phyloP scores from a whole-genome alignment of 2,113 vertebrate species.

The Nibea coibor region DNA sequence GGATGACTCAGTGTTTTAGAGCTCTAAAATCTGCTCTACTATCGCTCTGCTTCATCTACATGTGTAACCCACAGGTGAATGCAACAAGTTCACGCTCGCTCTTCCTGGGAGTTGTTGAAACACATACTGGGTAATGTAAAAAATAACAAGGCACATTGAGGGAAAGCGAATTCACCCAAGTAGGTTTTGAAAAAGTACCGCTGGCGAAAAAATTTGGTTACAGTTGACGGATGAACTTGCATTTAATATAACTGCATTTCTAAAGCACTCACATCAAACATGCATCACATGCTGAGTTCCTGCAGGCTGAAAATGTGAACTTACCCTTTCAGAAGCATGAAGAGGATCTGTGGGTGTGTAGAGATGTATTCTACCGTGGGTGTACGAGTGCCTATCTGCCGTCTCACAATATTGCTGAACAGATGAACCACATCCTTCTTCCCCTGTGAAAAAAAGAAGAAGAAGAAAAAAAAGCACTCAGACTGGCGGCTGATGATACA shows the following conservation, averaged over 20 bases:
- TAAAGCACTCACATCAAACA: background rate
- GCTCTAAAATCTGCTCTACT: constrained; percentile 39
- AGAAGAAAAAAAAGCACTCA: constrained; percentile 24
- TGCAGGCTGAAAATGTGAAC: constrained; percentile 47
- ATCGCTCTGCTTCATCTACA: constrained; percentile 43
- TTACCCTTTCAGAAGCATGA: constrained; percentile 88
- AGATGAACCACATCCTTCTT: constrained; percentile 89
- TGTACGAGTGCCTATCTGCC: constrained; percentile 86
- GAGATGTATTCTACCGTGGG: constrained; percentile 89
- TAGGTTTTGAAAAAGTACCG: background rate
- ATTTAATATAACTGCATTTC: background rate
- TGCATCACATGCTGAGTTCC: constrained; percentile 12
- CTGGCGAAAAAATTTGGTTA: background rate
- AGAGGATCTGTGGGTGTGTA: constrained; percentile 86
- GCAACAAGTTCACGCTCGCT: constrained; percentile 69
- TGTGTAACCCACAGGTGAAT: constrained; percentile 50
- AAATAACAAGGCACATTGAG: constrained; percentile 24
- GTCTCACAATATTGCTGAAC: constrained; percentile 87
- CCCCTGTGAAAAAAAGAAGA: constrained; percentile 71
- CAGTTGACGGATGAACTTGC: background rate
- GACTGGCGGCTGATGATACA: constrained; percentile 10
- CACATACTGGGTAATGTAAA: constrained; percentile 51
- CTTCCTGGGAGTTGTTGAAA: constrained; percentile 66
- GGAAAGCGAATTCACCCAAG: background rate
- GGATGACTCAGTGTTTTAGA: constrained; percentile 23